Evolutionary conservation across 2,113 vertebrate genomes (phyloP), one percentile per base, ranked within the genome.

Genomic region (Cheilinus undulatus): DNA sequence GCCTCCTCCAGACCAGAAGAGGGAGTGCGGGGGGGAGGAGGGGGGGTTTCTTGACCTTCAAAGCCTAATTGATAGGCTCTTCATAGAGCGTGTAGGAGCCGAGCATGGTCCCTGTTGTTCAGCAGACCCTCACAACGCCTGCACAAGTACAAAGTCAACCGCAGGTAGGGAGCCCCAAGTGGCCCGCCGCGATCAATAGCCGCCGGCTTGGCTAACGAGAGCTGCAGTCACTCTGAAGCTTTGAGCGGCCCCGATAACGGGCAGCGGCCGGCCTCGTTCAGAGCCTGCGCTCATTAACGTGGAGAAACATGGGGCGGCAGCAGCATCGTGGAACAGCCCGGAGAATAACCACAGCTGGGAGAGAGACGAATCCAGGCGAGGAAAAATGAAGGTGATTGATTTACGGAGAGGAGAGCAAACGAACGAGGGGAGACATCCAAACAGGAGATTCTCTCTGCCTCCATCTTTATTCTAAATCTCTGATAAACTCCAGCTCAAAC

Each of bases 11-110:
- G 93, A 91, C 53, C 70, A 83, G 76, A 69, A 73, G 77, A 91
- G 92, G 84, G 84, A 84, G 73, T 81, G 51, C 23, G 10, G 13
- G 64, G 59, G 69, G 65, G 76, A 83, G 9, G 13, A 62, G 56
- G 69, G 68, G 78, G 84, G 69, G 54, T 92, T 92, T 87, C 88
- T 91, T 95, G 95, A 96, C 95, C 95, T 96, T 97, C 95, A 96
- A 94, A 95, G 93, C 92, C 94, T 96, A 95, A 96, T 95, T 96
- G 94, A 93, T 94, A 79, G 82, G 87, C 87, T 95, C 90, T 95
- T 93, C 91, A 92, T 91, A 92, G 92, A 91, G 91, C 92, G 94
- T 91, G 86, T 91, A 70, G 75, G 91, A 94, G 92, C 90, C 90
- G 90, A 73, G 82, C 87, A 89, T 69, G 65, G 92, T 93, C 88